A percentile compares a stretch with the other conserved stretches of the same genome.
These are phyloP conservation scores for Drosophila ironensis DNA, from an alignment of 1,140 invertebrate genomes.

Conservation along the genomic window DNA sequence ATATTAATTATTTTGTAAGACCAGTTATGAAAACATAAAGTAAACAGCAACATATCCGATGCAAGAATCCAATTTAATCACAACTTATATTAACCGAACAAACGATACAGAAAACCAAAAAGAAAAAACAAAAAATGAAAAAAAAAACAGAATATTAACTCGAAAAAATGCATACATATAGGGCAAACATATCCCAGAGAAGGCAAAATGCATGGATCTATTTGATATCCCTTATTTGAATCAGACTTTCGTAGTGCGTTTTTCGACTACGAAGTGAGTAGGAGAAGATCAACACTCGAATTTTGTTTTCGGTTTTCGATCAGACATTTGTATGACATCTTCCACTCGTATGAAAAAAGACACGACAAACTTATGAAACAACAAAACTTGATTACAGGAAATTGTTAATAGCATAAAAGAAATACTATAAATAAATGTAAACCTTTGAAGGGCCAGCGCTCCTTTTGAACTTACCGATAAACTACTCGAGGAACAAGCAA, in stretches of 20 bases:
- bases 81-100: conserved; percentile 58
- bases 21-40: conserved; percentile 22
- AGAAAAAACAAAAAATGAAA: too few relatives aligned
- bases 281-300: not conserved
- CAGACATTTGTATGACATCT: conserved; percentile 13
- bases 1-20: conserved; percentile 55
- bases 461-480: conserved; percentile 19
- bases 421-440: conserved; percentile 43
- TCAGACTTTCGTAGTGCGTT: not conserved
- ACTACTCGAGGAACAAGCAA: conserved; percentile 11
- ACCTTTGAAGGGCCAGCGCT: conserved; percentile 32
- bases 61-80: conserved; percentile 57
- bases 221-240: conserved; percentile 1
- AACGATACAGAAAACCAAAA: too few relatives aligned
- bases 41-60: conserved; percentile 64
- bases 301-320: conserved; percentile 4
- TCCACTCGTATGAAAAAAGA: conserved; percentile 34
- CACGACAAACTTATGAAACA: conserved; percentile 63
- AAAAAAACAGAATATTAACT: conserved; percentile 40
- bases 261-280: not conserved
- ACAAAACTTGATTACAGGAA: conserved; percentile 81
- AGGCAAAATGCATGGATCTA: conserved; percentile 46
- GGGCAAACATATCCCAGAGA: conserved; percentile 63
- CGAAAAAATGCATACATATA: conserved; percentile 54
- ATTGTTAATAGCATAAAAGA: conserved; percentile 66